A percentile compares a stretch with the other conserved stretches of the same genome.
Conservation (phyloP, 2,888 invertebrate genomes). For the Globia sparganii region DNA sequence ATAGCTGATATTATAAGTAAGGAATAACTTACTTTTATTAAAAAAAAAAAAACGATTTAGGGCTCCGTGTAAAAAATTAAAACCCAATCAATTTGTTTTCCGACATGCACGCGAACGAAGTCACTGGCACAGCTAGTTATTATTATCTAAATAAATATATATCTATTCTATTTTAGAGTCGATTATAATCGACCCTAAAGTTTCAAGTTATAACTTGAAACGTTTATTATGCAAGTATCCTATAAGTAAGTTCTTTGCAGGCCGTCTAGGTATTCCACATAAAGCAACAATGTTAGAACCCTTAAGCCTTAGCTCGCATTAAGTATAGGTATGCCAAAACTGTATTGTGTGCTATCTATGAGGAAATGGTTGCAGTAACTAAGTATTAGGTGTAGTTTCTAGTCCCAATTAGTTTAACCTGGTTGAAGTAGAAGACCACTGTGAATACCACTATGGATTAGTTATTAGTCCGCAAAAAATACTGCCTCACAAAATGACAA, state of each 20-base stretch:
- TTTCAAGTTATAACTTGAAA: too few relatives aligned
- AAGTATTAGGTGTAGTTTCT: constrained; percentile 7
- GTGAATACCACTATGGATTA: background rate
- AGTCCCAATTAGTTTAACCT: background rate
- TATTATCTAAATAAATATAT: background rate
- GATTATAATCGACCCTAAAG: background rate
- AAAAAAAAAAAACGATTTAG: too few relatives aligned
- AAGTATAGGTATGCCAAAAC: constrained; percentile 30
- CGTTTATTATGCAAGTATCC: background rate
- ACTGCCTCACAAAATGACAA: background rate
- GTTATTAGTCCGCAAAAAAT: background rate
- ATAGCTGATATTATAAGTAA: too few relatives aligned
- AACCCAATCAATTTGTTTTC: too few relatives aligned
- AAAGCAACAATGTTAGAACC: constrained; percentile 27
- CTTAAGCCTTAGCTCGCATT: constrained; percentile 21
- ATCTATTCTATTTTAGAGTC: background rate
- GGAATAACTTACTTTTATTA: too few relatives aligned
- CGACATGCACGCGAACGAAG: too few relatives aligned
- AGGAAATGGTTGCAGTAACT: constrained; percentile 23
- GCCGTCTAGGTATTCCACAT: background rate
- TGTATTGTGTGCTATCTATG: constrained; percentile 24
- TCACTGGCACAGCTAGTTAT: too few relatives aligned
- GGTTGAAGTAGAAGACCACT: background rate
- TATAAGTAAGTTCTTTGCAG: background rate
- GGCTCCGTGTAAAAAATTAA: too few relatives aligned